A percentile compares a stretch with the other conserved stretches of the same genome.
Conservation (phyloP, 2,113 vertebrate genomes). For the Ondatra zibethicus region DNA sequence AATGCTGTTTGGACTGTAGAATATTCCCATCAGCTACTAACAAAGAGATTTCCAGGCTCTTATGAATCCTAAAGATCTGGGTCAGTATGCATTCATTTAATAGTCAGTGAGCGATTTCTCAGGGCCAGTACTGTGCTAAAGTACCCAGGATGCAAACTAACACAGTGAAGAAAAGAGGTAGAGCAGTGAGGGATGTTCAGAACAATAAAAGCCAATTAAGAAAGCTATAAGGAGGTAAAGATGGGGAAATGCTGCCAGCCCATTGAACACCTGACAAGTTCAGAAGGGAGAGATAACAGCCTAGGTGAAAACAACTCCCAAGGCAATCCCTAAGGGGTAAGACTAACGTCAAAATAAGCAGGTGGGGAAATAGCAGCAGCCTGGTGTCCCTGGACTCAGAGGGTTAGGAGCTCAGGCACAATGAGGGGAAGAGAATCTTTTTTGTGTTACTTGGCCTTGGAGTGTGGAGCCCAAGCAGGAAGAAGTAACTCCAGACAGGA, state of each 20-base stretch:
- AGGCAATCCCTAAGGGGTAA: neutral
- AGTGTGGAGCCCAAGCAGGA: neutral
- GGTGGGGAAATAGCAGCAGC: neutral
- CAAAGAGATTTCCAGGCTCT: slow-evolving; percentile 4
- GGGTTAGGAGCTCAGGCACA: neutral
- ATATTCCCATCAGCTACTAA: neutral
- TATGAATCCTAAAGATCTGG: neutral
- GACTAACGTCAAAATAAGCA: neutral
- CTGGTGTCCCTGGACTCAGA: neutral
- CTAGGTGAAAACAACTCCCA: neutral
- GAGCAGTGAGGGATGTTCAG: neutral
- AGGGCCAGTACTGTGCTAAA: neutral
- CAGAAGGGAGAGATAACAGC: neutral
- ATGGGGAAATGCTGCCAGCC: neutral
- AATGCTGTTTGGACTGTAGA: neutral
- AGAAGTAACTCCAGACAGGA: neutral
- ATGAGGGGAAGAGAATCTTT: neutral
- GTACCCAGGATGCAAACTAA: neutral
- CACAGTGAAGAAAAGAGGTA: no score
- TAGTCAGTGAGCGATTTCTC: neutral
- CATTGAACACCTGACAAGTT: neutral
- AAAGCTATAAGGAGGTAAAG: neutral
- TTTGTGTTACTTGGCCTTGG: no score
- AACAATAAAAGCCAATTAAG: neutral
- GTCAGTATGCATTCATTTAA: neutral